These are phyloP conservation scores for Alviniconcha strummeri DNA, from an alignment of 2,888 invertebrate genomes.

Conservation along the genomic window DNA sequence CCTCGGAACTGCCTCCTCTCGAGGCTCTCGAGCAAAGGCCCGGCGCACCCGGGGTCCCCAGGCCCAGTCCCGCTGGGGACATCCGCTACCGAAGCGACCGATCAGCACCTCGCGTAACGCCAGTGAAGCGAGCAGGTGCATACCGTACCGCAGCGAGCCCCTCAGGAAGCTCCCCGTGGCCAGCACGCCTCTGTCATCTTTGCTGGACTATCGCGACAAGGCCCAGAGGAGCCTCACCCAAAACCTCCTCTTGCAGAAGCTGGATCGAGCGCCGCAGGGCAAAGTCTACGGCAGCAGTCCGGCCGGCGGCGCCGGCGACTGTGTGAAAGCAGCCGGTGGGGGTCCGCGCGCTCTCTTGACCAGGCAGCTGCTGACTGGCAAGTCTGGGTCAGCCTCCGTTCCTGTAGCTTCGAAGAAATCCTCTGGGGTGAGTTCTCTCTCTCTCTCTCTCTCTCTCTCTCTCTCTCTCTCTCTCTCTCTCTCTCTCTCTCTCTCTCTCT, in stretches of 20 bases:
- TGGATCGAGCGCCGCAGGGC: too few relatives aligned
- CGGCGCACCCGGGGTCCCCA: too few relatives aligned
- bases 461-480: constrained; percentile 1
- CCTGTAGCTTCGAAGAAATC: neutral
- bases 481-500: too few relatives aligned
- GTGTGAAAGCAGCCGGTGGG: too few relatives aligned
- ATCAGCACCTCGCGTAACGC: neutral
- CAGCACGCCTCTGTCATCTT: neutral
- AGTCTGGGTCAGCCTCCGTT: neutral
- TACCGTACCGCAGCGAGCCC: constrained; percentile 18
- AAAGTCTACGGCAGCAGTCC: too few relatives aligned
- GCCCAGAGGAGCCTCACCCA: neutral
- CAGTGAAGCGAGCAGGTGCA: neutral
- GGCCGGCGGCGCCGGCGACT: too few relatives aligned
- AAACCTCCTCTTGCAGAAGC: neutral
- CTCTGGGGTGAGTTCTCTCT: constrained; percentile 7
- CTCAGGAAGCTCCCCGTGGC: neutral
- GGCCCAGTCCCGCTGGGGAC: neutral
- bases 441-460: constrained; percentile 19
- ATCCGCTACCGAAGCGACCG: constrained; percentile 3
- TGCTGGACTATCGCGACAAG: neutral
- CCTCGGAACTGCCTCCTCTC: too few relatives aligned
- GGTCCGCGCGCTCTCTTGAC: too few relatives aligned
- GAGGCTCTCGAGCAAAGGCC: too few relatives aligned
- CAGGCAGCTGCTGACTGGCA: neutral